A percentile compares a stretch with the other conserved stretches of the same genome.
These are phyloP conservation scores for Melanotaenia parkinsoni DNA, from an alignment of 2,797 vertebrate species.

Conservation along the genomic window DNA sequence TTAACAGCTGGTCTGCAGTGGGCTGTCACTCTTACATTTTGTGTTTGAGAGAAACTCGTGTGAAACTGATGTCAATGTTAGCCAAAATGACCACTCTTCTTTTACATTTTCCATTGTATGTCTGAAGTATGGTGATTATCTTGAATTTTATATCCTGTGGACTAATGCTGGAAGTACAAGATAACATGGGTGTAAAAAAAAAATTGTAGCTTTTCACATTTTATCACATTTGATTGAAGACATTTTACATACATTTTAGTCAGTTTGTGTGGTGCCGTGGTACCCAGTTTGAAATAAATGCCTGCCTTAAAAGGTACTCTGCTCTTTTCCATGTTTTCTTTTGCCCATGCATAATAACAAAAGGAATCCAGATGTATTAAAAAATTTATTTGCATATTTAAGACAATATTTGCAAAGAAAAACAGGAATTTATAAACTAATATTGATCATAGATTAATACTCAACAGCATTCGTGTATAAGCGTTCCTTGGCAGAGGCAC, in stretches of 20 bases:
- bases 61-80: conserved; percentile 80
- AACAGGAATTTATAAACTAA: conserved; percentile 9
- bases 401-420: conserved; percentile 59
- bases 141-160: conserved; percentile 80
- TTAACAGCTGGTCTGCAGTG: conserved; percentile 63
- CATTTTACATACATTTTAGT: conserved; percentile 80
- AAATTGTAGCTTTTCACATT: conserved; percentile 80
- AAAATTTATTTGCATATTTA: conserved; percentile 73
- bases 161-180: conserved; percentile 82
- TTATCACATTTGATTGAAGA: conserved; percentile 77
- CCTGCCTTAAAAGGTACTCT: conserved; percentile 82
- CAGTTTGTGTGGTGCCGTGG: conserved; percentile 84
- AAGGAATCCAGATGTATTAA: conserved; percentile 40
- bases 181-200: conserved; percentile 64
- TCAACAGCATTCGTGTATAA: conserved; percentile 10
- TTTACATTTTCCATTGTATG: conserved; percentile 65
- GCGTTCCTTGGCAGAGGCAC: conserved; percentile 64
- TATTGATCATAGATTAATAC: conserved; percentile 3
- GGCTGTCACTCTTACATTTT: conserved; percentile 67
- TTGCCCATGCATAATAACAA: background rate
- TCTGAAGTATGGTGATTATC: conserved; percentile 65
- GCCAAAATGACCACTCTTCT: conserved; percentile 84
- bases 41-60: conserved; percentile 58
- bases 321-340: conserved; percentile 34
- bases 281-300: conserved; percentile 87